Evolutionary conservation across 2,113 vertebrate genomes (phyloP).

Genomic region (Pyxicephalus adspersus): DNA sequence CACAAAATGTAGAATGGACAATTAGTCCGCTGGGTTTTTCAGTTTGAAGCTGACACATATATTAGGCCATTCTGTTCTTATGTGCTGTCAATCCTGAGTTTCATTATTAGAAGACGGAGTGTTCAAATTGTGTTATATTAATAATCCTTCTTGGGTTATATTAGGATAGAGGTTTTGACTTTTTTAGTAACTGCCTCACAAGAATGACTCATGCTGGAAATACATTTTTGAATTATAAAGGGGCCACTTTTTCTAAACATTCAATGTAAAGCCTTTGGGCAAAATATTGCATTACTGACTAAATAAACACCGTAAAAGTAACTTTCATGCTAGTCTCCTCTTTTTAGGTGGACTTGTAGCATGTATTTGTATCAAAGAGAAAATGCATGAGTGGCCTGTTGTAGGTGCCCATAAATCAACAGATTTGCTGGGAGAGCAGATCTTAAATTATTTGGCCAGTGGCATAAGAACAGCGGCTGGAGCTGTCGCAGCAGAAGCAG

Average conservation of each 20-base stretch:
- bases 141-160: slow-evolving; percentile 11
- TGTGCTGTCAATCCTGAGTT: slow-evolving; percentile 6
- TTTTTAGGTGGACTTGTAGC: no score
- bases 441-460: no score
- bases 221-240: neutral
- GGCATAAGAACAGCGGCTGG: no score
- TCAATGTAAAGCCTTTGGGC: neutral
- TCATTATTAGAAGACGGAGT: neutral
- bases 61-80: slow-evolving; percentile 7
- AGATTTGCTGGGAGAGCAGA: no score
- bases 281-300: no score
- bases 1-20: neutral
- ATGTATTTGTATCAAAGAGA: no score
- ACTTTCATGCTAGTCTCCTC: no score
- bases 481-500: no score
- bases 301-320: no score
- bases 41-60: no score
- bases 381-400: no score
- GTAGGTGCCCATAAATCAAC: no score
- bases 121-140: slow-evolving; percentile 14
- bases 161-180: neutral
- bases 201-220: slow-evolving; percentile 23
- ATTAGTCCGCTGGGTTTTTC: neutral
- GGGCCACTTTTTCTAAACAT: slow-evolving; percentile 11
- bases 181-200: slow-evolving; percentile 13